Evolutionary conservation across 2,888 invertebrate species (phyloP), one percentile per base, ranked within the genome.

Genomic region (Ectemnius lituratus): DNA sequence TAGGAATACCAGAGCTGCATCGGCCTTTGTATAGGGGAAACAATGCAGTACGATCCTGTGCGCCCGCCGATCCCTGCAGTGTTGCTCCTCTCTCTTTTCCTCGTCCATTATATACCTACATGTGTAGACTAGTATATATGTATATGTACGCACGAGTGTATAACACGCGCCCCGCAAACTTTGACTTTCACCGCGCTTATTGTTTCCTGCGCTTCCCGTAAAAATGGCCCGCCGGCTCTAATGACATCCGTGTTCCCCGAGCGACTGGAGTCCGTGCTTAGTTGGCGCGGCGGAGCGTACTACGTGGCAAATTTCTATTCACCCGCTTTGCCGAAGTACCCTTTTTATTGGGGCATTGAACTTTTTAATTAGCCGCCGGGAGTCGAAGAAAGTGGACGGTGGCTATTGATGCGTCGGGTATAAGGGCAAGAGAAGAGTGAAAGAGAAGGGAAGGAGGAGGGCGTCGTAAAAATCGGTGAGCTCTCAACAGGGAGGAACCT

Each of bases 381-480:
- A 14, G 13, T 20, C 14, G 45, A 62, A 62, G 61, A 16, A n/a
- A 18, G 20, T 16, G 45, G 61, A 57, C 27, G 52, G 18, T 52
- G 59, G 59, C 23, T 37, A 37, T 37, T 37, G 37, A 37, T 37
- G 37, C 23, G 37, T 11, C 37, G 37, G 37, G 37, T 37, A 37
- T 37, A 37, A 37, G 65, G 62, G 37, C 16, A 23, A 52, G 69
- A 76, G 64, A 63, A 68, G 63, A 46, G 58, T 49, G 56, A 63
- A 37, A 18, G 63, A 16, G 59, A 70, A 71, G 61, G 61, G 68
- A 64, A 70, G 59, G 28, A 23, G 28, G 16, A 18, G 2, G 28
- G 16, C 14, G 62, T 83, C 86, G 78, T 88, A 88, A 88, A 89
- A 87, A 88, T 88, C 73, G 82, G 76, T 83, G 82, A 86, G 84